Conservation (phyloP, 2,888 invertebrate genomes). For the Coelinius sp. region DNA sequence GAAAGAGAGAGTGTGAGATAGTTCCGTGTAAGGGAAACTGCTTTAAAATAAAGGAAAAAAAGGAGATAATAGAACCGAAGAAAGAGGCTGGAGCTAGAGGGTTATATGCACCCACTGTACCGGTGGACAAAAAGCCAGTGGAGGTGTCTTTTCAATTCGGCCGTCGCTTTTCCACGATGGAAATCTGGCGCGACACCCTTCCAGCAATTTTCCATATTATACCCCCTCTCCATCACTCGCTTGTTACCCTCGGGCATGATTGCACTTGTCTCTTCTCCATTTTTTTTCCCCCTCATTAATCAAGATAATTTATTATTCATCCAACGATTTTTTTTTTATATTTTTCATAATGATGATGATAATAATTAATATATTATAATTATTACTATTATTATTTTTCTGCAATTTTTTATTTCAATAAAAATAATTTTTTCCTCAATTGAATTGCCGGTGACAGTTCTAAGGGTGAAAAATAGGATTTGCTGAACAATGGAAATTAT, state of each 20-base stretch:
- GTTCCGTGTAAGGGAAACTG: neutral
- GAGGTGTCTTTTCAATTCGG: slow-evolving; percentile 37
- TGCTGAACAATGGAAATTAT: neutral
- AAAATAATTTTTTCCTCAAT: neutral
- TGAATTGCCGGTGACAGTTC: neutral
- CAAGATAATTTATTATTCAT: slow-evolving; percentile 19
- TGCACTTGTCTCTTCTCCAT: slow-evolving; percentile 15
- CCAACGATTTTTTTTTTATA: slow-evolving; percentile 6
- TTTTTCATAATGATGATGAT: too few relatives aligned
- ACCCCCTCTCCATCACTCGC: slow-evolving; percentile 5
- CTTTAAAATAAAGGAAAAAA: neutral
- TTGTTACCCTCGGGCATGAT: slow-evolving; percentile 22
- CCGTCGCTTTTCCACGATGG: slow-evolving; percentile 32
- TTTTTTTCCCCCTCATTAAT: slow-evolving; percentile 16
- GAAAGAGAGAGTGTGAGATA: neutral
- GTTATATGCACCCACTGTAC: neutral
- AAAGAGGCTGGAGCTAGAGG: slow-evolving; percentile 11
- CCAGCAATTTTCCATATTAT: slow-evolving; percentile 46
- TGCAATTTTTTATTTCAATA: too few relatives aligned
- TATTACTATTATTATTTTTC: too few relatives aligned
- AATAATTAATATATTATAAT: neutral
- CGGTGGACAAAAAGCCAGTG: neutral
- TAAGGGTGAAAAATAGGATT: neutral
- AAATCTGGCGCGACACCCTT: slow-evolving; percentile 45
- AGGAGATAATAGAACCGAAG: slow-evolving; percentile 5